Conservation (phyloP, 2,888 invertebrate species). For the Escarpia spicata region DNA sequence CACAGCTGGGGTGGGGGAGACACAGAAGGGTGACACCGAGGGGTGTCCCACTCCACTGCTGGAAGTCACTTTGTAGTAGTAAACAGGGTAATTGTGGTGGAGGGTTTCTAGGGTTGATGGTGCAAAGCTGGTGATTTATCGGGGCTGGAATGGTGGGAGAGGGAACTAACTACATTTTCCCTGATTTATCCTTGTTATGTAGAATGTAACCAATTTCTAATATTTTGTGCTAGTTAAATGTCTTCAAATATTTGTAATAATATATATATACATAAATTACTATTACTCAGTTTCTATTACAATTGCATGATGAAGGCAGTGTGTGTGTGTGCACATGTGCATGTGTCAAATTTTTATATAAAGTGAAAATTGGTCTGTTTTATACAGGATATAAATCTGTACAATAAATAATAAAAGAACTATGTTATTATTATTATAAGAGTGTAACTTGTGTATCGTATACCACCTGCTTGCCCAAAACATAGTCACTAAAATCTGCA, state of each 20-base stretch:
- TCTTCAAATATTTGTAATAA: too few relatives aligned
- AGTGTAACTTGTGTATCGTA: background rate
- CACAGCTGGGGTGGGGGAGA: background rate
- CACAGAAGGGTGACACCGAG: background rate
- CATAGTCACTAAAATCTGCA: background rate
- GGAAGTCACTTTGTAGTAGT: slow-evolving; percentile 10
- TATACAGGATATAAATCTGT: background rate
- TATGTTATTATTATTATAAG: background rate
- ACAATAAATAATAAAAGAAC: background rate
- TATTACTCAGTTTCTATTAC: too few relatives aligned
- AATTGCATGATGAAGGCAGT: too few relatives aligned
- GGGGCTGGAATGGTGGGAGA: background rate
- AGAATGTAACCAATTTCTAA: too few relatives aligned
- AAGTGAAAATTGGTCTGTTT: background rate
- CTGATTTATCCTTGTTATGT: background rate
- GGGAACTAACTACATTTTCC: background rate
- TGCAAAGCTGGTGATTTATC: background rate
- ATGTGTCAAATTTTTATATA: too few relatives aligned
- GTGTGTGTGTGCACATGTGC: too few relatives aligned
- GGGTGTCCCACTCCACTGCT: background rate
- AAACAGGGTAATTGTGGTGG: background rate
- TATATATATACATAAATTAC: too few relatives aligned
- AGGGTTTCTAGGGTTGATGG: background rate
- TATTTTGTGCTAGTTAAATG: too few relatives aligned
- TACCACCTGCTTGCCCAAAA: background rate